Conservation (phyloP, 2,113 vertebrate genomes). For the Phalacrocorax carbo region DNA sequence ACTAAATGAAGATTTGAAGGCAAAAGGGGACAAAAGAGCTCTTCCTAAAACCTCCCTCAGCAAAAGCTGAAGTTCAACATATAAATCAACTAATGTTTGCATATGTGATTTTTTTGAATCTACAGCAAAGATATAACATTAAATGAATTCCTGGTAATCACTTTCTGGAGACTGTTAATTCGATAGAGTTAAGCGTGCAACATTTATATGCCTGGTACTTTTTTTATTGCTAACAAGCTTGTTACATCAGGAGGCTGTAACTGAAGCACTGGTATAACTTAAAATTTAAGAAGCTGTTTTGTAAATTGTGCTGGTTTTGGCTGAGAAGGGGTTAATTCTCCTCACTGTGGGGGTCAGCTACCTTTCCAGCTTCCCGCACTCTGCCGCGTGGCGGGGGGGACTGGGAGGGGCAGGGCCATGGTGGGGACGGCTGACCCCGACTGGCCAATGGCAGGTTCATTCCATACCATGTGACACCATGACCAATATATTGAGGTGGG, state of each 20-base stretch:
- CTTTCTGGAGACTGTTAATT: not conserved
- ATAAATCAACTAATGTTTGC: not conserved
- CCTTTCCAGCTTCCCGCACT: too few relatives aligned
- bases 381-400: too few relatives aligned
- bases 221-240: not conserved
- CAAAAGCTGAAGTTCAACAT: not conserved
- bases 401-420: too few relatives aligned
- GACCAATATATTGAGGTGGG: too few relatives aligned
- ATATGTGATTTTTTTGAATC: not conserved
- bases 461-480: too few relatives aligned
- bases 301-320: too few relatives aligned
- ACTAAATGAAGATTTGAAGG: constrained; percentile 15
- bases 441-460: too few relatives aligned
- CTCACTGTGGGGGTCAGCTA: too few relatives aligned
- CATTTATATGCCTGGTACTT: not conserved
- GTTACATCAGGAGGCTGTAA: not conserved
- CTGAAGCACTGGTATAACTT: not conserved
- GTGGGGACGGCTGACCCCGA: too few relatives aligned
- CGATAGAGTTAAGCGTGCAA: not conserved
- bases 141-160: not conserved
- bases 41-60: constrained; percentile 11
- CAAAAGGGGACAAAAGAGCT: not conserved
- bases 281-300: not conserved
- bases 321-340: too few relatives aligned
- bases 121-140: not conserved